Evolutionary conservation across 2,888 invertebrate genomes (phyloP).

Genomic region (Cheiracanthium punctorium): DNA sequence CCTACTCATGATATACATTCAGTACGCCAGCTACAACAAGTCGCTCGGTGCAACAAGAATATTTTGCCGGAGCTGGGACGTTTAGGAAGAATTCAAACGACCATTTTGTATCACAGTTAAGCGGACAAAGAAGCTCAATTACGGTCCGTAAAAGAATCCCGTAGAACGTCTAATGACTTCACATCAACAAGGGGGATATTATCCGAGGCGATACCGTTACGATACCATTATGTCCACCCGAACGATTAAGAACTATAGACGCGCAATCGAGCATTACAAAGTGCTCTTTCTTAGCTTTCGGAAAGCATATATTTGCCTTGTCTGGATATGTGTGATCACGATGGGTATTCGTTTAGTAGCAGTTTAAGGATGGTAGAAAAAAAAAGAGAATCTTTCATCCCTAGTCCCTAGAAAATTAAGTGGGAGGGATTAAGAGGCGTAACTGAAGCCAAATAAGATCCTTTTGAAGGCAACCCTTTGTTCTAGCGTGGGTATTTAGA

Average conservation of each 20-base stretch:
- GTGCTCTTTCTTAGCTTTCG: neutral
- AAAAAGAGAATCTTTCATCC: neutral
- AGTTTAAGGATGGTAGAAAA: neutral
- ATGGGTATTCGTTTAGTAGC: neutral
- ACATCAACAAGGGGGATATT: neutral
- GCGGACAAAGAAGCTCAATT: neutral
- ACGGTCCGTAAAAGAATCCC: neutral
- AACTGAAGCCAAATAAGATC: neutral
- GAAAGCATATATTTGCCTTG: neutral
- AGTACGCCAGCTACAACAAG: too few relatives aligned
- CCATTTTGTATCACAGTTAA: neutral
- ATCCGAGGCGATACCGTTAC: neutral
- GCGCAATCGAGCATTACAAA: conserved; percentile 1
- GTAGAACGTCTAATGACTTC: neutral
- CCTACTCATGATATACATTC: too few relatives aligned
- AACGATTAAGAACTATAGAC: neutral
- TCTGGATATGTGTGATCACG: neutral
- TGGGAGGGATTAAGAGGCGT: conserved; percentile 10
- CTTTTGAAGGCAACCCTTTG: conserved; percentile 57
- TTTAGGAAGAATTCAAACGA: neutral
- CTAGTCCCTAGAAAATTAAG: neutral
- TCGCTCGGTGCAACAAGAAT: too few relatives aligned
- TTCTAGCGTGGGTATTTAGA: conserved; percentile 38
- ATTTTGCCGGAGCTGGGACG: too few relatives aligned
- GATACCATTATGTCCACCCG: neutral